A percentile compares a stretch with the other conserved stretches of the same genome.
Conservation (phyloP, 2,888 invertebrate species). For the Brachylomia viminalis region DNA sequence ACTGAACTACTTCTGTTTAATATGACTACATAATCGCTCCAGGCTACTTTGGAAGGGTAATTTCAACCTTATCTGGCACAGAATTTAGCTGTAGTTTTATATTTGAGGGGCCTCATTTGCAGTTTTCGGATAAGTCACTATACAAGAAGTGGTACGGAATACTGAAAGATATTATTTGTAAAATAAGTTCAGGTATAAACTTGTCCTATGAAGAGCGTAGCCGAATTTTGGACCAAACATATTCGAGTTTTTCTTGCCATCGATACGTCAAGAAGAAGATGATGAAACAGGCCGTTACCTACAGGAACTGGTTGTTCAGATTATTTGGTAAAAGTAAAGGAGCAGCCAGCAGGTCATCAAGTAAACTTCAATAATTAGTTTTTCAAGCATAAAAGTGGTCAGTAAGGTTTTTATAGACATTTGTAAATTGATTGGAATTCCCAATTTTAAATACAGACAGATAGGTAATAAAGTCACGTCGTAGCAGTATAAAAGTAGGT, state of each 20-base stretch:
- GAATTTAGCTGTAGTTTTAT: background rate
- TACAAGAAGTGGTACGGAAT: no score
- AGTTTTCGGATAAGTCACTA: no score
- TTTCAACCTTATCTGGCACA: background rate
- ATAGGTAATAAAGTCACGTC: constrained; percentile 31
- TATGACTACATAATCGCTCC: constrained; percentile 15
- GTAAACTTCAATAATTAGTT: background rate
- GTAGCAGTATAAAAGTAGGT: constrained; percentile 29
- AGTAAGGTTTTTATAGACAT: constrained; percentile 13
- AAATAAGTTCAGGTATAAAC: no score
- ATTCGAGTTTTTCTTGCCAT: no score
- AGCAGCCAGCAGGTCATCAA: background rate
- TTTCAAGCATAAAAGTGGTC: background rate
- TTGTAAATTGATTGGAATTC: background rate
- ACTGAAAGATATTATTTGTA: no score
- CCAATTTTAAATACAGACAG: constrained; percentile 1
- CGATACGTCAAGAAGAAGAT: no score
- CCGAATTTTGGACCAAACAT: no score
- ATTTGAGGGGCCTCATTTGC: no score
- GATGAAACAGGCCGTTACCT: background rate
- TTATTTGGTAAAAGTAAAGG: background rate
- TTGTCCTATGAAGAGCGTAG: no score
- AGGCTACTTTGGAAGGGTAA: background rate
- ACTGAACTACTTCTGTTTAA: constrained; percentile 26
- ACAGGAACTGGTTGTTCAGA: background rate